Evolutionary conservation across 2,797 vertebrate species (phyloP).

Genomic region (Coregonus sp.): DNA sequence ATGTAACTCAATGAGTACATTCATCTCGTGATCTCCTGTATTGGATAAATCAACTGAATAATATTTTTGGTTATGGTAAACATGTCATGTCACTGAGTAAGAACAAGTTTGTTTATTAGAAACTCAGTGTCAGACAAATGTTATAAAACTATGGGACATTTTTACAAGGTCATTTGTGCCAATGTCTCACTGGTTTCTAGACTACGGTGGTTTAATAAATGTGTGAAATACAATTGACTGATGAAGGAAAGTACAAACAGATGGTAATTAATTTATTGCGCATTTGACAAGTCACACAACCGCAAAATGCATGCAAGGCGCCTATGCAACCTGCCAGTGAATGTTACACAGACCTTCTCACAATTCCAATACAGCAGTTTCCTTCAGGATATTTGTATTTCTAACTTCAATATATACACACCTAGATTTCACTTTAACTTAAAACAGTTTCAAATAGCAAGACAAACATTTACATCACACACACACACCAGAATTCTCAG

Average conservation of each 20-base stretch:
- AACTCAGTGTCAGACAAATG: background rate
- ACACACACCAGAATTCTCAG: conserved; percentile 44
- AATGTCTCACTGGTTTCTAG: background rate
- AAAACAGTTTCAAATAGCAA: conserved; percentile 57
- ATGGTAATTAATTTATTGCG: background rate
- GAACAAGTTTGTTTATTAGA: background rate
- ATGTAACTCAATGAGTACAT: background rate
- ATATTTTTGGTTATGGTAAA: background rate
- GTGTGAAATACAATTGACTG: background rate
- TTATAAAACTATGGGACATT: too few relatives aligned
- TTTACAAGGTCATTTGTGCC: too few relatives aligned
- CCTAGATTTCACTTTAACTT: conserved; percentile 61
- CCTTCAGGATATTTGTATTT: conserved; percentile 51
- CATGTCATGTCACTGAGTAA: background rate
- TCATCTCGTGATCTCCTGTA: background rate
- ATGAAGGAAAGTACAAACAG: background rate
- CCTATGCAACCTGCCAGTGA: conserved; percentile 20
- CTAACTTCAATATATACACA: conserved; percentile 75
- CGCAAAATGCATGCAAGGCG: conserved; percentile 28
- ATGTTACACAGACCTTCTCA: conserved; percentile 20
- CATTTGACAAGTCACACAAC: conserved; percentile 19
- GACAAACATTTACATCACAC: conserved; percentile 54
- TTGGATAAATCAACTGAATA: background rate
- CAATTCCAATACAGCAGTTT: conserved; percentile 51
- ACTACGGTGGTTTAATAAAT: background rate